A percentile compares a stretch with the other conserved stretches of the same genome.
Evolutionary conservation across 2,888 invertebrate genomes (phyloP).

Genomic region (Parascotia fuliginaria): DNA sequence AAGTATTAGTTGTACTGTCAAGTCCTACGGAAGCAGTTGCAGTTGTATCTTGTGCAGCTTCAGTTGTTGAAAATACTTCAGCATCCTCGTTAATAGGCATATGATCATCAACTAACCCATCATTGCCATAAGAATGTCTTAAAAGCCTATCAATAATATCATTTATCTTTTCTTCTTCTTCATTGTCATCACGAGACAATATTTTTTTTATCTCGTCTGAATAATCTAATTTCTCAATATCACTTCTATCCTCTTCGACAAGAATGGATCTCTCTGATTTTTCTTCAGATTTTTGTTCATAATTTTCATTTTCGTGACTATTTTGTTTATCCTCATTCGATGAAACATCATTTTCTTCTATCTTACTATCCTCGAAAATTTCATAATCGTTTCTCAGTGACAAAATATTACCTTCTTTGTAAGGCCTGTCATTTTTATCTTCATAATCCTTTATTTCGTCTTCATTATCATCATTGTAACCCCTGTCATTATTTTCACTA

Average conservation of each 20-base stretch:
- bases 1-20: too few species aligned
- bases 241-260: not conserved
- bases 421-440: slow-evolving; percentile 44
- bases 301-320: not conserved
- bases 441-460: slow-evolving; percentile 47
- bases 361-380: slow-evolving; percentile 35
- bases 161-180: slow-evolving; percentile 2
- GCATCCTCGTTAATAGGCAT: slow-evolving; percentile 24
- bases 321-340: not conserved
- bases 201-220: not conserved
- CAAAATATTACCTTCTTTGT: slow-evolving; percentile 39
- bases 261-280: not conserved
- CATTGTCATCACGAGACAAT: not conserved
- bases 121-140: slow-evolving; percentile 41
- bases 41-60: not conserved
- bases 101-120: slow-evolving; percentile 51
- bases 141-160: not conserved
- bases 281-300: not conserved
- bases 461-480: slow-evolving; percentile 25
- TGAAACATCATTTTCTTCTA: slow-evolving; percentile 16
- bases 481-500: slow-evolving; percentile 16
- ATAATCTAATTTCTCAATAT: not conserved
- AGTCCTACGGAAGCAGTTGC: not conserved
- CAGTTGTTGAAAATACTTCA: slow-evolving; percentile 11
- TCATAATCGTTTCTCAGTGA: slow-evolving; percentile 42